Conservation (phyloP, 1,140 invertebrate species). For the Saccostrea echinata region DNA sequence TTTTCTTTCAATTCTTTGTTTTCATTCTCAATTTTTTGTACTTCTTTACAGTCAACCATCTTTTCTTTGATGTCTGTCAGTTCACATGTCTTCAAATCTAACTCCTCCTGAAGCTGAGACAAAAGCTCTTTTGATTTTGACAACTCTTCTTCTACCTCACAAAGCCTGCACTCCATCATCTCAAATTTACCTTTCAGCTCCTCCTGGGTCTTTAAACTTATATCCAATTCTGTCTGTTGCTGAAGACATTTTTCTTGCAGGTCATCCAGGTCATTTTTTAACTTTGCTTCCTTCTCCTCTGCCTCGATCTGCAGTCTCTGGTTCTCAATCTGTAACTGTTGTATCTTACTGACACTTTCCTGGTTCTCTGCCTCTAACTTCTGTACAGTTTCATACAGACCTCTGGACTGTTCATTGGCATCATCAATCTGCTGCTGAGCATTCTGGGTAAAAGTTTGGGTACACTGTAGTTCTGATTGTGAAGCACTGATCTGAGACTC, state of each 20-base stretch:
- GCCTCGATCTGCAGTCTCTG: conserved; percentile 45
- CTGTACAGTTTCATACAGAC: conserved; percentile 39
- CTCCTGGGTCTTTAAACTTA: background rate
- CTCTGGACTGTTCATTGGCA: conserved; percentile 8
- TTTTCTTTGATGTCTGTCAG: conserved; percentile 28
- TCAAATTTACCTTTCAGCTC: conserved; percentile 7
- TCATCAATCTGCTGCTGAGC: conserved; percentile 48
- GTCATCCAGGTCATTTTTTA: conserved; percentile 35
- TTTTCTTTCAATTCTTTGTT: conserved; percentile 27
- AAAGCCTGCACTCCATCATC: background rate
- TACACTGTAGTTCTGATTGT: conserved; percentile 52
- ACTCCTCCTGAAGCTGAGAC: background rate
- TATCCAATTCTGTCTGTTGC: background rate
- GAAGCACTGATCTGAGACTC: conserved; percentile 53
- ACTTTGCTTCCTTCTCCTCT: conserved; percentile 30
- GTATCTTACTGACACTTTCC: conserved; percentile 40
- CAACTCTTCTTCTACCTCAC: conserved; percentile 44
- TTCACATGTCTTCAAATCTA: background rate
- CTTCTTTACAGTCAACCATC: background rate
- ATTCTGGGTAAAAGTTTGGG: conserved; percentile 52
- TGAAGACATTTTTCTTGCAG: background rate
- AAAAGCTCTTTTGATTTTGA: background rate
- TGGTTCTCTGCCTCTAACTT: conserved; percentile 47
- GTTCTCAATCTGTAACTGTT: conserved; percentile 32
- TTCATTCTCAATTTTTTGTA: conserved; percentile 25